phyloP scores from a whole-genome alignment of 2,797 vertebrate species.

The Gobio occitaniae region DNA sequence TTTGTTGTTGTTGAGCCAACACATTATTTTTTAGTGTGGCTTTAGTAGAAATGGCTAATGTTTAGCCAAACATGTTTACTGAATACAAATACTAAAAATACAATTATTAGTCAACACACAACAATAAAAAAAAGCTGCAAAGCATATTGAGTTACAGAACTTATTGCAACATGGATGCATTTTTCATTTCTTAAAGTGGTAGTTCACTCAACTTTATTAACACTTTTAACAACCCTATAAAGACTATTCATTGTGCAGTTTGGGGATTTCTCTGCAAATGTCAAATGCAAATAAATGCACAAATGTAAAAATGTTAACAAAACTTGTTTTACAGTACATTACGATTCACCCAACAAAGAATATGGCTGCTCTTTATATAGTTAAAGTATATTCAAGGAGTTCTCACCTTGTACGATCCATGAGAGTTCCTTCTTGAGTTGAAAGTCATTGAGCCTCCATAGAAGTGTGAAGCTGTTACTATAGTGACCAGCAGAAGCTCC shows the following conservation, averaged over 20 bases:
- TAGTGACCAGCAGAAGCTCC: constrained; percentile 50
- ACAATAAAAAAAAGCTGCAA: too few species aligned
- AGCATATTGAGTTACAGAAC: too few species aligned
- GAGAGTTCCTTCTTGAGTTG: not conserved
- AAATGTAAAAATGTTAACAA: not conserved
- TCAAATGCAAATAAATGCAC: not conserved
- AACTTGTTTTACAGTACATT: not conserved
- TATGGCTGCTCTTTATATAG: not conserved
- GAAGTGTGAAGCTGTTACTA: constrained; percentile 33
- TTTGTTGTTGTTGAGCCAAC: too few species aligned
- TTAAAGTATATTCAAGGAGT: not conserved
- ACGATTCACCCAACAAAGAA: not conserved
- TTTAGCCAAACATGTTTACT: too few species aligned
- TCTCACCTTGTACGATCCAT: constrained; percentile 55
- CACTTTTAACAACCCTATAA: not conserved
- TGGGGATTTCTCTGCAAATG: not conserved
- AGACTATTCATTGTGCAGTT: too few species aligned
- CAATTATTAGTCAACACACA: not conserved
- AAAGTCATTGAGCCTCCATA: constrained; percentile 63
- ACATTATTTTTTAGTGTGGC: too few species aligned
- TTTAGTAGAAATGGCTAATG: too few species aligned
- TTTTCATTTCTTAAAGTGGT: not conserved
- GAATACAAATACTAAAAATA: too few species aligned
- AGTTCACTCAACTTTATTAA: not conserved
- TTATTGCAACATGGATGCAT: not conserved